Evolutionary conservation across 1,140 invertebrate genomes (phyloP).

Genomic region (Acyrthosiphon pisum): DNA sequence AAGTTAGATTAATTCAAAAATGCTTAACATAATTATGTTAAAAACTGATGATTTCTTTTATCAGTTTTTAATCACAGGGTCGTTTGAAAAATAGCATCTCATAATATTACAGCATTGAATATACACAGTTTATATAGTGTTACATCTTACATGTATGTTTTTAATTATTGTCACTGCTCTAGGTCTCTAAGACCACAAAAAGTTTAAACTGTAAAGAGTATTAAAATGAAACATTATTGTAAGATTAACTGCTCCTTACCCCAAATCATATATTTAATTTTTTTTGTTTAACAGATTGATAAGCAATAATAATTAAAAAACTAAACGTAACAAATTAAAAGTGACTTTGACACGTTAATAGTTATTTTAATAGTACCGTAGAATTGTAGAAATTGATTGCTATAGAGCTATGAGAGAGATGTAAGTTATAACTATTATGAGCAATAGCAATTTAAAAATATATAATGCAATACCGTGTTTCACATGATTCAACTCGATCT

Average conservation of each 20-base stretch:
- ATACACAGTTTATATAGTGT: no score
- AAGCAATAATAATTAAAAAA: neutral
- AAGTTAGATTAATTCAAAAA: no score
- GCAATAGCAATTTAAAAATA: neutral
- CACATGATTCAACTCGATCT: neutral
- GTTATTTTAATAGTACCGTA: neutral
- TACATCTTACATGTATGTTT: neutral
- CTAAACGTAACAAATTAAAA: neutral
- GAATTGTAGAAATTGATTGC: neutral
- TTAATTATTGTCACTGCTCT: neutral
- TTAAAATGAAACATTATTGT: neutral
- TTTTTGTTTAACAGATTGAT: neutral
- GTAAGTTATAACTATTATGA: neutral
- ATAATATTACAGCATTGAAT: no score
- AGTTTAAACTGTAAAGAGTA: neutral
- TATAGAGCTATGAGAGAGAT: neutral
- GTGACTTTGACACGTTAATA: neutral
- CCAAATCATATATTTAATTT: neutral
- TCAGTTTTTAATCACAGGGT: no score
- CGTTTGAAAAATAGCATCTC: no score
- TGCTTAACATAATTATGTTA: no score
- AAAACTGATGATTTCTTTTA: no score
- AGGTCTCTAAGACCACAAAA: neutral
- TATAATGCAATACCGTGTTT: neutral
- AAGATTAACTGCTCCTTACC: neutral